phyloP scores from a whole-genome alignment of 2,113 vertebrate genomes.

The Solea solea region DNA sequence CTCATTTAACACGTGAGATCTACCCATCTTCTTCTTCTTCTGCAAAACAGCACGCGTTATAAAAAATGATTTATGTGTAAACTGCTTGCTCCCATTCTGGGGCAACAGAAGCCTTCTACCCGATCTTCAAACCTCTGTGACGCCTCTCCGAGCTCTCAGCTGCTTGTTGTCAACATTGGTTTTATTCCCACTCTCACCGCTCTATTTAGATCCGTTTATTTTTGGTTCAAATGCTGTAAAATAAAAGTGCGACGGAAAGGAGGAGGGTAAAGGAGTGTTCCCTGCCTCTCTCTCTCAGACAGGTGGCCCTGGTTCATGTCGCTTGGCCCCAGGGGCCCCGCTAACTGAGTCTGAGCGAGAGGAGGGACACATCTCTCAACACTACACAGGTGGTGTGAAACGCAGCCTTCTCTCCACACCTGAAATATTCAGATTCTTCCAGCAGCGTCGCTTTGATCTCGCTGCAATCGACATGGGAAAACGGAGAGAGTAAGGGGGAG shows the following conservation, averaged over 20 bases:
- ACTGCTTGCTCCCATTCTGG: conserved; percentile 60
- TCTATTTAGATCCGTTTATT: conserved; percentile 85
- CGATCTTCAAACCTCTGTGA: conserved; percentile 65
- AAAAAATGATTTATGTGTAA: conserved; percentile 64
- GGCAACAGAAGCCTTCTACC: conserved; percentile 38
- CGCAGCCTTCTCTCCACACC: conserved; percentile 76
- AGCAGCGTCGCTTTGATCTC: conserved; percentile 82
- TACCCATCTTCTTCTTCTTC: conserved; percentile 41
- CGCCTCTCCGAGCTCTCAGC: conserved; percentile 59
- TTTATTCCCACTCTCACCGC: conserved; percentile 80
- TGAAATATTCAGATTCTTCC: conserved; percentile 85
- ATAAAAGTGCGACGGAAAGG: conserved; percentile 59
- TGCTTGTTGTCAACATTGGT: conserved; percentile 68
- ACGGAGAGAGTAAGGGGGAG: conserved; percentile 60
- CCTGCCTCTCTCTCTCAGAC: conserved; percentile 71
- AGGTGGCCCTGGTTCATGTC: conserved; percentile 81
- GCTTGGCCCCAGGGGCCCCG: conserved; percentile 73
- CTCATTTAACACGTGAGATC: conserved; percentile 43
- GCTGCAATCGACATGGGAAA: conserved; percentile 77
- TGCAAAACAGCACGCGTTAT: conserved; percentile 49
- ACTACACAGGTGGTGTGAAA: conserved; percentile 82
- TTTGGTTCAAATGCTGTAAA: conserved; percentile 82
- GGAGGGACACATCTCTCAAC: conserved; percentile 74
- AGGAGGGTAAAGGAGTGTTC: conserved; percentile 70
- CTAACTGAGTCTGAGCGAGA: conserved; percentile 73